Percentiles rank a stretch among this genome's conserved stretches.
Evolutionary conservation across 92 coral and sea anemone species (phyloP).

Genomic region (Siderastrea siderea): DNA sequence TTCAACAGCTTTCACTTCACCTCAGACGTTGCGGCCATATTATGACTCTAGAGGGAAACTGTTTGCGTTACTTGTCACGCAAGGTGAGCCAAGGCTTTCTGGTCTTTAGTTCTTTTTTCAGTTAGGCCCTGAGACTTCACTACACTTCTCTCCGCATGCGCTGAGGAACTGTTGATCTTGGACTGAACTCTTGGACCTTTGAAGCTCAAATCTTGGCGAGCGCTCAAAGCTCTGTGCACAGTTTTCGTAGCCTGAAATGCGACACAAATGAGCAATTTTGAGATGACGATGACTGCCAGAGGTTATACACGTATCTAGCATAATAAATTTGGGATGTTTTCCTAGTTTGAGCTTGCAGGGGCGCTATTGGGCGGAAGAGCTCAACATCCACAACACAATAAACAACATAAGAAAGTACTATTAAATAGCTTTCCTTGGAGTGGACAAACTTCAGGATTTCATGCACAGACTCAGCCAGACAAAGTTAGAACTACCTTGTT

Average conservation of each 20-base stretch:
- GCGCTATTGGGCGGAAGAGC: too few species aligned
- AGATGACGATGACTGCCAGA: background rate
- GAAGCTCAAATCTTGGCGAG: slow-evolving; percentile 82
- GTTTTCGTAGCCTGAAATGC: slow-evolving; percentile 76
- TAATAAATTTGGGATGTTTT: too few species aligned
- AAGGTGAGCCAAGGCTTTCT: slow-evolving; percentile 47
- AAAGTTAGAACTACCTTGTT: too few species aligned
- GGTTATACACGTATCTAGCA: too few species aligned
- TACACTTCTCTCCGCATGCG: slow-evolving; percentile 29
- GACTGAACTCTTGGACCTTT: slow-evolving; percentile 90
- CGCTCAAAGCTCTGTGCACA: slow-evolving; percentile 87
- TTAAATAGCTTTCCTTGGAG: too few species aligned
- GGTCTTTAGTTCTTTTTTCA: slow-evolving; percentile 28
- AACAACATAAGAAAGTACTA: too few species aligned
- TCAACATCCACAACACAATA: too few species aligned
- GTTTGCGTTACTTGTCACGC: slow-evolving; percentile 18
- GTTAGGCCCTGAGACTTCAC: slow-evolving; percentile 32
- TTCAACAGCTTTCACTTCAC: too few species aligned
- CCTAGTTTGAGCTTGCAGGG: too few species aligned
- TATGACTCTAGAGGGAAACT: background rate
- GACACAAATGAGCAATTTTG: background rate
- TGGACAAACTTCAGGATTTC: too few species aligned
- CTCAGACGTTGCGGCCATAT: too few species aligned
- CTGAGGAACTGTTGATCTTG: background rate
- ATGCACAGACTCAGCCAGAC: too few species aligned